Percentiles rank a stretch among this genome's conserved stretches.
Evolutionary conservation across 2,888 invertebrate genomes (phyloP).

Genomic region (Rosalia funebris): DNA sequence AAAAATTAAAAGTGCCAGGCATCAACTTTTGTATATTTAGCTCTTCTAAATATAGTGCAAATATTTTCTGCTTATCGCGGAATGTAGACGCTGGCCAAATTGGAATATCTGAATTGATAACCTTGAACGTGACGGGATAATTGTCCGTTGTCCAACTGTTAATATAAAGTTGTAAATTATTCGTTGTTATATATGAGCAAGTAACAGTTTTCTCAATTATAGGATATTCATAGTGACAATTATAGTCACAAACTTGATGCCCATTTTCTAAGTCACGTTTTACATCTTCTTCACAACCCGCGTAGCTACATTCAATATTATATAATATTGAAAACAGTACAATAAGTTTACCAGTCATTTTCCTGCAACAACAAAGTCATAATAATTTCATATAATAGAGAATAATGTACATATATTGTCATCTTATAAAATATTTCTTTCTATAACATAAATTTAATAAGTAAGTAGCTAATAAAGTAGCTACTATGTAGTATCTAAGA

Average conservation of each 20-base stretch:
- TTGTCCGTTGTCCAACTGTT: background rate
- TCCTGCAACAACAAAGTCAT: no score
- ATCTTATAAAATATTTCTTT: no score
- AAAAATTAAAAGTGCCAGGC: conserved; percentile 24
- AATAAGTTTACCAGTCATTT: no score
- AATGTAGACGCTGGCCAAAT: conserved; percentile 3
- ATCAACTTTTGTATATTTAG: background rate
- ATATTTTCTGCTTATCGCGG: background rate
- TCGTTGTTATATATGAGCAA: background rate
- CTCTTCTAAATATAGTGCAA: background rate
- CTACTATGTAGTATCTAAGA: no score
- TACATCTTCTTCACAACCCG: no score
- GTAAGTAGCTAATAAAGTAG: no score
- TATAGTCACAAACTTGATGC: background rate
- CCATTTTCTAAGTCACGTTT: no score
- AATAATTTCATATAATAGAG: no score
- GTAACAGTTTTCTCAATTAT: background rate
- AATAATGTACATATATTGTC: no score
- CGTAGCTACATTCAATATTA: no score
- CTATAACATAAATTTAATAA: no score
- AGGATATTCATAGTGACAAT: background rate
- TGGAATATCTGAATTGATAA: background rate
- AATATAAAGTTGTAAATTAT: background rate
- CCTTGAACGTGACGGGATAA: background rate
- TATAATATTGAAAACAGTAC: no score